Conservation (phyloP, 2,888 invertebrate genomes). For the Schrankia costaestrigalis region DNA sequence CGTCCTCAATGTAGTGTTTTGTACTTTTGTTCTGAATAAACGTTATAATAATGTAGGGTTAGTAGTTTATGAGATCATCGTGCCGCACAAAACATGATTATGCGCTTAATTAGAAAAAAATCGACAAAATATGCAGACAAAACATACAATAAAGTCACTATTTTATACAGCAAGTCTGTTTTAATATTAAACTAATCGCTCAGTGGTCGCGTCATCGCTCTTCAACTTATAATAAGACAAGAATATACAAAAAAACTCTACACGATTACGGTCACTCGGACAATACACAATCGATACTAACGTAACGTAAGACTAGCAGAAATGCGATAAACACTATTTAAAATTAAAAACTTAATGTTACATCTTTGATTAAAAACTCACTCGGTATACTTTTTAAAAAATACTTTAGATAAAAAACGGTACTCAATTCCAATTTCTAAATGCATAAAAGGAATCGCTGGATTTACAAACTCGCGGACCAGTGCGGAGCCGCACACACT, state of each 20-base stretch:
- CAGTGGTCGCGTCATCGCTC: slow-evolving; percentile 48
- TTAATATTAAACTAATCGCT: slow-evolving; percentile 54
- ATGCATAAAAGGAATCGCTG: slow-evolving; percentile 59
- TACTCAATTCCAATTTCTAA: slow-evolving; percentile 71
- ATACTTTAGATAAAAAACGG: slow-evolving; percentile 58
- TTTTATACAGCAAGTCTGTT: slow-evolving; percentile 59
- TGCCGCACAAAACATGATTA: slow-evolving; percentile 61
- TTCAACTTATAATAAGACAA: slow-evolving; percentile 60
- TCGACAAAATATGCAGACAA: slow-evolving; percentile 77
- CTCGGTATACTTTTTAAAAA: slow-evolving; percentile 67
- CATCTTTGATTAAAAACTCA: slow-evolving; percentile 79
- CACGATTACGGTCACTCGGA: slow-evolving; percentile 62
- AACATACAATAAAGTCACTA: slow-evolving; percentile 57
- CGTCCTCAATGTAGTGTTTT: slow-evolving; percentile 53
- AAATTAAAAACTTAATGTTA: slow-evolving; percentile 73
- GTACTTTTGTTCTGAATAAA: slow-evolving; percentile 75
- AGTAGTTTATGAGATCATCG: slow-evolving; percentile 80
- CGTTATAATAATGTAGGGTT: slow-evolving; percentile 62
- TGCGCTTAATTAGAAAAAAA: slow-evolving; percentile 72
- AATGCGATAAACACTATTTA: slow-evolving; percentile 77
- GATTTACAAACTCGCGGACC: slow-evolving; percentile 43
- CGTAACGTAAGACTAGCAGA: slow-evolving; percentile 79
- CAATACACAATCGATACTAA: slow-evolving; percentile 67
- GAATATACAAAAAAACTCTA: slow-evolving; percentile 73
- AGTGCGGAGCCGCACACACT: slow-evolving; percentile 26